These are phyloP conservation scores for Perdix hodgsoniae DNA, from an alignment of 2,797 vertebrate species.

Conservation along the genomic window DNA sequence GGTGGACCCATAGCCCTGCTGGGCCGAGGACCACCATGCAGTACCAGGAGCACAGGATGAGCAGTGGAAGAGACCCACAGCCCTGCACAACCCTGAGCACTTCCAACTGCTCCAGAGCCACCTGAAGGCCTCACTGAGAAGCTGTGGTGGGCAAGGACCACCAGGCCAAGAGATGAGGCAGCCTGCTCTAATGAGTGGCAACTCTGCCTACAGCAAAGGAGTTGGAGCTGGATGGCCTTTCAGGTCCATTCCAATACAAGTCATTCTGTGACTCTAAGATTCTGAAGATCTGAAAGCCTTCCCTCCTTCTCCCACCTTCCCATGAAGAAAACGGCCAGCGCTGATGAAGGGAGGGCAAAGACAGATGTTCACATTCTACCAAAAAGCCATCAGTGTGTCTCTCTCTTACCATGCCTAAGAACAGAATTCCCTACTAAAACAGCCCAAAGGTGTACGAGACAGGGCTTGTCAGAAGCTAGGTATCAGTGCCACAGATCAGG, in stretches of 20 bases:
- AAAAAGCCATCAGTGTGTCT: rapidly evolving
- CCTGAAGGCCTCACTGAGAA: not conserved
- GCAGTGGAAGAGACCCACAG: not conserved
- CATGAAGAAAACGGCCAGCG: not conserved
- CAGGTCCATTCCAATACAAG: not conserved
- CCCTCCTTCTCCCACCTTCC: not conserved
- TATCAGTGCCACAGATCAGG: rapidly evolving
- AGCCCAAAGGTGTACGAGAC: rapidly evolving
- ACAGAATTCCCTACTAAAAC: not conserved
- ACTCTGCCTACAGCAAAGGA: not conserved
- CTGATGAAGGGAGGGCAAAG: not conserved
- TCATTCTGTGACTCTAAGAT: not conserved
- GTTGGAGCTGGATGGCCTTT: not conserved
- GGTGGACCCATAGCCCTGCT: no score
- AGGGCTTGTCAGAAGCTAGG: not conserved
- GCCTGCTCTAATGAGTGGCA: not conserved
- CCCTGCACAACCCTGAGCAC: not conserved
- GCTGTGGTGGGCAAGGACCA: not conserved
- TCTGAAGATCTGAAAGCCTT: not conserved
- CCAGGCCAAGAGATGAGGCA: not conserved
- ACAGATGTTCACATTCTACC: not conserved
- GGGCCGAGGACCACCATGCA: rapidly evolving
- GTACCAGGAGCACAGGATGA: rapidly evolving
- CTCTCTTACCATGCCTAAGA: rapidly evolving
- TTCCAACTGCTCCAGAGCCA: not conserved